These are phyloP conservation scores for Drosophila erecta DNA, from an alignment of 1,140 invertebrate genomes.

Conservation along the genomic window DNA sequence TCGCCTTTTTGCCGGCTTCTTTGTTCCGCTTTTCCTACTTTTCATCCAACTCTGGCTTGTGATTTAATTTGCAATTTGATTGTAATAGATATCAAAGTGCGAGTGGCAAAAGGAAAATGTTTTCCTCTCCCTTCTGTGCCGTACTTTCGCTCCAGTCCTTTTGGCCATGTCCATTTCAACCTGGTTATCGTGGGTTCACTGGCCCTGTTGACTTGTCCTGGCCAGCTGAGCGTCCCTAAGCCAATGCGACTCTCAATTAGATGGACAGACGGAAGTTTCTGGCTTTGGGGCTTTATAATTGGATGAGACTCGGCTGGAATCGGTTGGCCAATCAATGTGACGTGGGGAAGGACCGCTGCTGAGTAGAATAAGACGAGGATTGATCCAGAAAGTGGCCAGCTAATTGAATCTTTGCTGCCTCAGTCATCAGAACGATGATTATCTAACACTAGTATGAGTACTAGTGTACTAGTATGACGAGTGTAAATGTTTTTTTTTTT, in stretches of 20 bases:
- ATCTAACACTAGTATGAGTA: too few species aligned
- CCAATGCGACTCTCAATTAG: constrained; percentile 73
- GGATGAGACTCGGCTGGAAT: constrained; percentile 19
- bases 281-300: constrained; percentile 40
- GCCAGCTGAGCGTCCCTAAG: constrained; percentile 41
- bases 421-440: neutral
- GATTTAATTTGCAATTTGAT: constrained; percentile 82
- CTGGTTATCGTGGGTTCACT: constrained; percentile 25
- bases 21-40: constrained; percentile 4
- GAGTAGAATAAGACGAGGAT: neutral
- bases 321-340: constrained; percentile 8
- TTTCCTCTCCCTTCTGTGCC: neutral
- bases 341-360: neutral
- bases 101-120: constrained; percentile 44
- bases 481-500: too few species aligned
- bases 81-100: constrained; percentile 76
- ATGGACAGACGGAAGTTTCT: constrained; percentile 30
- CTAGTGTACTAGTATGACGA: too few species aligned
- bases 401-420: neutral
- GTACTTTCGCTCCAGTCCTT: neutral
- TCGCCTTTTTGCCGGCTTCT: neutral
- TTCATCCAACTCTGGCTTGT: constrained; percentile 47
- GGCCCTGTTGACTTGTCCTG: constrained; percentile 28
- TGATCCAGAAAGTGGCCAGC: neutral
- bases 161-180: neutral